Evolutionary conservation across 2,797 vertebrate species (phyloP).

Genomic region (Dipus sagitta): DNA sequence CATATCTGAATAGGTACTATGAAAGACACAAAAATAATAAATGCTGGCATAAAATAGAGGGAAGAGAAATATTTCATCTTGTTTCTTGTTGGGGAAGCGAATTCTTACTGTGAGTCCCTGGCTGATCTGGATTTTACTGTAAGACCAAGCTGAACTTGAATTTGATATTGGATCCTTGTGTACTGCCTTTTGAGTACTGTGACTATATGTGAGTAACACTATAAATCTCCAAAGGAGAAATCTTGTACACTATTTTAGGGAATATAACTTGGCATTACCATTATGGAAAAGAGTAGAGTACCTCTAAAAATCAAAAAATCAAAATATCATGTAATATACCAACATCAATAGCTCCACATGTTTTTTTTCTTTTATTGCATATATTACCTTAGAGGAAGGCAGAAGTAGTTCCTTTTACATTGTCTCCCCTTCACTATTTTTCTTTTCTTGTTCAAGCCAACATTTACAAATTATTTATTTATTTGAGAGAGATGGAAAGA

Average conservation of each 20-base stretch:
- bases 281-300: neutral
- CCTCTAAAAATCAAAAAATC: neutral
- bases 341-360: neutral
- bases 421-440: neutral
- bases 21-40: neutral
- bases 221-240: neutral
- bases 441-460: too few relatives aligned
- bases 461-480: too few relatives aligned
- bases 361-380: neutral
- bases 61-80: neutral
- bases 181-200: too few relatives aligned
- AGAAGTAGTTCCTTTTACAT: neutral
- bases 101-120: too few relatives aligned
- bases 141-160: too few relatives aligned
- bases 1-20: neutral
- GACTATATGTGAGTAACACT: too few relatives aligned
- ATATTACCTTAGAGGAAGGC: conserved; percentile 34
- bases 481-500: too few relatives aligned
- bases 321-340: neutral
- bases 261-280: too few relatives aligned
- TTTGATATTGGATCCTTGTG: too few relatives aligned
- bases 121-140: too few relatives aligned
- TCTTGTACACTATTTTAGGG: neutral
- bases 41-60: neutral
- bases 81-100: too few relatives aligned